Evolutionary conservation across 2,113 vertebrate genomes (phyloP).

Genomic region (Macroglossus sobrinus): DNA sequence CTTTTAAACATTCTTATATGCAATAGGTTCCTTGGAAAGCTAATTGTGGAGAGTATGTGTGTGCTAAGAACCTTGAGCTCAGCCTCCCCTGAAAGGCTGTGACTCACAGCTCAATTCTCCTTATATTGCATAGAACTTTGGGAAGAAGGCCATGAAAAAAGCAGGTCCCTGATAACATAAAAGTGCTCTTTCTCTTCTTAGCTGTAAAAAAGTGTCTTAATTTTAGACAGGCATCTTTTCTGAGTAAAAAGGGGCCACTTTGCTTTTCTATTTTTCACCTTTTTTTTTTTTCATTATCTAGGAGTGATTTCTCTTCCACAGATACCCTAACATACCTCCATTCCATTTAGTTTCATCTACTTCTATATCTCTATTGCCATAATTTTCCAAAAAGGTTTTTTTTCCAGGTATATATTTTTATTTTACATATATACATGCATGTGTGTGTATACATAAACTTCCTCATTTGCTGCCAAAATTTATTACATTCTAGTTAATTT

Average conservation of each 20-base stretch:
- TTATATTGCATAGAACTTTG: not conserved
- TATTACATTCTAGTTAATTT: constrained; percentile 54
- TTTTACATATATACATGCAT: constrained; percentile 22
- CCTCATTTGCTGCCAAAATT: constrained; percentile 48
- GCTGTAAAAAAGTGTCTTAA: not conserved
- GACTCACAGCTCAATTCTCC: not conserved
- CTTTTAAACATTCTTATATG: not conserved
- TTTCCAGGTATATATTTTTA: constrained; percentile 41
- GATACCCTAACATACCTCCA: not conserved
- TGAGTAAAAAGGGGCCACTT: not conserved
- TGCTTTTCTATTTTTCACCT: not conserved
- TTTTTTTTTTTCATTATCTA: not conserved
- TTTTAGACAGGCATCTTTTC: not conserved
- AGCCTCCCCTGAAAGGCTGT: not conserved
- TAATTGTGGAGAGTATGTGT: not conserved
- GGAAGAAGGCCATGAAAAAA: not conserved
- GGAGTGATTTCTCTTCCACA: not conserved
- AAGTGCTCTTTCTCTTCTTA: not conserved
- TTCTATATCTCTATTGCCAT: not conserved
- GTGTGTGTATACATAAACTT: constrained; percentile 60
- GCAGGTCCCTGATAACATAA: not conserved
- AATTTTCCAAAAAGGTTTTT: not conserved
- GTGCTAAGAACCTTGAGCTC: not conserved
- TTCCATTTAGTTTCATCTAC: not conserved
- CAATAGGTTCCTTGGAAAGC: not conserved